phyloP scores from a whole-genome alignment of 2,888 invertebrate genomes.

The Clepsis dumicolana region DNA sequence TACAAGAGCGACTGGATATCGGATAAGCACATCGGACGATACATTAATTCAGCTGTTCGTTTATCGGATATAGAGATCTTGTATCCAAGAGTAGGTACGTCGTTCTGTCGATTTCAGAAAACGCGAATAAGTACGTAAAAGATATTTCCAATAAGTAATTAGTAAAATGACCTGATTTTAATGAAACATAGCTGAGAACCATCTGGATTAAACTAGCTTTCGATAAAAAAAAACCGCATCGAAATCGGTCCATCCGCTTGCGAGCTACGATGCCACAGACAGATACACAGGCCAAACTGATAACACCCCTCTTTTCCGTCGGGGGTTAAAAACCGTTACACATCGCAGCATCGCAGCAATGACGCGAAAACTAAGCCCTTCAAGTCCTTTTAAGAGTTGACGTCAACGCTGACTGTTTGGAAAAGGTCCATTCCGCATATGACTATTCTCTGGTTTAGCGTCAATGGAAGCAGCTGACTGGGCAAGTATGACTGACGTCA shows the following conservation, averaged over 20 bases:
- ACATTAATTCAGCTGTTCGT: slow-evolving; percentile 7
- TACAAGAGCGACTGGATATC: slow-evolving; percentile 13
- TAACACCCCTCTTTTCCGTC: too few species aligned
- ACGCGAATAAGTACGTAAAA: background rate
- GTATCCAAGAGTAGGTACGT: background rate
- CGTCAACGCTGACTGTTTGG: slow-evolving; percentile 4
- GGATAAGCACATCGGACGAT: slow-evolving; percentile 13
- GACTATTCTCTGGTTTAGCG: background rate
- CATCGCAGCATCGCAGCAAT: background rate
- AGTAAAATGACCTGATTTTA: too few species aligned
- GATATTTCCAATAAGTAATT: too few species aligned
- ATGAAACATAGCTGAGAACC: too few species aligned
- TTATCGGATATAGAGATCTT: background rate
- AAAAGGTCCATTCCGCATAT: background rate
- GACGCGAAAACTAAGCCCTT: background rate
- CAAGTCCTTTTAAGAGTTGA: background rate
- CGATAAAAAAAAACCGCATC: too few species aligned
- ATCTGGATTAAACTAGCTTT: too few species aligned
- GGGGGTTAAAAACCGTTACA: background rate
- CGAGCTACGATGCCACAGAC: too few species aligned
- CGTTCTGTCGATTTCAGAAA: background rate
- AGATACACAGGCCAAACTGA: too few species aligned
- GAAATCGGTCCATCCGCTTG: too few species aligned
- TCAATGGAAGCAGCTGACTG: slow-evolving; percentile 33
- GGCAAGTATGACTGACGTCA: slow-evolving; percentile 38